Evolutionary conservation across 2,113 vertebrate genomes (phyloP).

Genomic region (Gila orcuttii): DNA sequence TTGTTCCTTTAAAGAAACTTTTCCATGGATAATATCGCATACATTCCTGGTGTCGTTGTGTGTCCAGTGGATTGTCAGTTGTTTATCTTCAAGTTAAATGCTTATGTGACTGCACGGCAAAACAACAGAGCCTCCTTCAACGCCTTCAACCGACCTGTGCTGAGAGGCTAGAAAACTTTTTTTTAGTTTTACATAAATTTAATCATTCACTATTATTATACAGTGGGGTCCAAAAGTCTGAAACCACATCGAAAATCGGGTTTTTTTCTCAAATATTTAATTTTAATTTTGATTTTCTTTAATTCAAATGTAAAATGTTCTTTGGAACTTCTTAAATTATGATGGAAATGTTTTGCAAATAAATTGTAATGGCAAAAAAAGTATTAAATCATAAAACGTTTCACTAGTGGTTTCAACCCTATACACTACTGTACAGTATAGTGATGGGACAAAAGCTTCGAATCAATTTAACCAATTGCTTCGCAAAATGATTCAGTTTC

Average conservation of each 20-base stretch:
- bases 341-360: too few relatives aligned
- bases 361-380: not conserved
- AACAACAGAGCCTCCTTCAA: not conserved
- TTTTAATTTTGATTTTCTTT: not conserved
- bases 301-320: not conserved
- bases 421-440: not conserved
- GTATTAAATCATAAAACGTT: not conserved
- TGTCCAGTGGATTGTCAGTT: not conserved
- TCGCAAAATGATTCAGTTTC: too few relatives aligned
- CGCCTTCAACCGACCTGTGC: not conserved
- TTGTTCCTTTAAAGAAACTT: not conserved
- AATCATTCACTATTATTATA: not conserved
- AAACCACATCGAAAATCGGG: not conserved
- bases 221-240: not conserved
- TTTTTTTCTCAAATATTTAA: too few relatives aligned
- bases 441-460: too few relatives aligned
- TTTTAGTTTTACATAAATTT: not conserved
- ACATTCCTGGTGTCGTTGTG: slow-evolving; percentile 8
- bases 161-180: not conserved
- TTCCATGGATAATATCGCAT: not conserved
- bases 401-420: not conserved
- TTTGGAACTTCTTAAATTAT: not conserved
- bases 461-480: too few relatives aligned
- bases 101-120: not conserved
- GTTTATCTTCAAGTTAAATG: not conserved